Percentiles rank a stretch among this genome's conserved stretches.
These are phyloP conservation scores for Heliothis virescens DNA, from an alignment of 1,140 invertebrate species.

Conservation along the genomic window DNA sequence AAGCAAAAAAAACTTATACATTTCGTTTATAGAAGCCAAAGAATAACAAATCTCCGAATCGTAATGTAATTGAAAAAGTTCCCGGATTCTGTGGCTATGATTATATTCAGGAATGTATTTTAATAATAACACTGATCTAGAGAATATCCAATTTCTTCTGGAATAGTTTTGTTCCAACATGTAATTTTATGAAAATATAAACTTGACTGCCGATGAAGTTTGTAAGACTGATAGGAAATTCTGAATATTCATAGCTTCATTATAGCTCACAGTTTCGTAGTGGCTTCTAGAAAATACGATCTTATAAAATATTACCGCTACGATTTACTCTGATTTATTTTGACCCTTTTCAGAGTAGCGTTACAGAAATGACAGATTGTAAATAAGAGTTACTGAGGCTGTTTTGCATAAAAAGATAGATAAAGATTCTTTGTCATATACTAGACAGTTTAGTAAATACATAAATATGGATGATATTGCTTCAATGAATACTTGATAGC, in stretches of 20 bases:
- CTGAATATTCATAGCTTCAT: constrained; percentile 43
- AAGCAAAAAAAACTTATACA: neutral
- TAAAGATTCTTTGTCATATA: no score
- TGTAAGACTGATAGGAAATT: constrained; percentile 23
- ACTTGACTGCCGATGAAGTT: constrained; percentile 21
- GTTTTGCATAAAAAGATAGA: no score
- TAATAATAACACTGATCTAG: neutral
- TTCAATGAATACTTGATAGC: no score
- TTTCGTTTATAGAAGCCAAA: neutral
- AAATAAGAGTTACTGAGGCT: no score
- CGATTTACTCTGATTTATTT: constrained; percentile 9
- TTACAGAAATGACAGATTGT: no score
- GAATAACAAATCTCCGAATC: constrained; percentile 4
- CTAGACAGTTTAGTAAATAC: no score
- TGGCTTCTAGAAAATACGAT: constrained; percentile 22
- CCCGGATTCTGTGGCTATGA: neutral
- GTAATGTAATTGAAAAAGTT: constrained; percentile 24
- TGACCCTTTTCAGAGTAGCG: neutral
- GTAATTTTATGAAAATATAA: constrained; percentile 2
- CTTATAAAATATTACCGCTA: constrained; percentile 33
- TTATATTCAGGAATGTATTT: constrained; percentile 7
- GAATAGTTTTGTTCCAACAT: constrained; percentile 13
- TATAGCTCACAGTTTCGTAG: constrained; percentile 18
- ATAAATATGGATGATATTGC: no score
- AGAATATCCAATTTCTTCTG: neutral